Evolutionary conservation across 2,797 vertebrate genomes (phyloP), one percentile per base, ranked within the genome.

Genomic region (Hydrocynus forskahlii): DNA sequence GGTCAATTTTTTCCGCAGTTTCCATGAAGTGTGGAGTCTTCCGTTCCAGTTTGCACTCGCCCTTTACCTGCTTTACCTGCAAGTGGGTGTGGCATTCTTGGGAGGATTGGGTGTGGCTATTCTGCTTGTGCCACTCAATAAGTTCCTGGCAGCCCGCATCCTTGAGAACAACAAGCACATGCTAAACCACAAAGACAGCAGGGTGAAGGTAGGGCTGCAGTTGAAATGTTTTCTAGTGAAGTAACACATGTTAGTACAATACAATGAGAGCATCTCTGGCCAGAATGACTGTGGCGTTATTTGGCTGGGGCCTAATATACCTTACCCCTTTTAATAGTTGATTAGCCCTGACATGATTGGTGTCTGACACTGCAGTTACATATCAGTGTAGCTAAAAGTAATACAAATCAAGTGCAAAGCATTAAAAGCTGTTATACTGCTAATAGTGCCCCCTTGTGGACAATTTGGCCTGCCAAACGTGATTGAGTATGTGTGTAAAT

Each of bases 1-100:
- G 76, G 90, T 96, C 72, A 97, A 97, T 93, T 98, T 99, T 91
- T 97, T 95, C 75, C 87, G 84, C 85, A 96, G 95, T 76, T 98
- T 99, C 90, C 98, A 99, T 0, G 97, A 98, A 76, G 86, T 97
- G 66, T 99, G 98, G 98, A 97, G 96, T 87, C 88, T 99, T 57
- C 97, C 98, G 3, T 91, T 99, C 85, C 91, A 88, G 83, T 95
- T 99, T 55, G 84, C 88, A 16, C 79, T 98, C 87, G 95, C 96
- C 9, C 96, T 99, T 57, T 98, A 97, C 93, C 88, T 99, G 81
- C 91, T 99, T 0, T 94, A 99, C 85, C 93, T 94, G 85, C 97
- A 99, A 92, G 97, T 99, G 84, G 97, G 96, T 0, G 29, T 97
- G 7, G 94, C 97, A 23, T 99, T 97, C 57, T 88, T 99, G 0